Conservation (phyloP, 2,113 vertebrate species). For the Cyprinus carpio region DNA sequence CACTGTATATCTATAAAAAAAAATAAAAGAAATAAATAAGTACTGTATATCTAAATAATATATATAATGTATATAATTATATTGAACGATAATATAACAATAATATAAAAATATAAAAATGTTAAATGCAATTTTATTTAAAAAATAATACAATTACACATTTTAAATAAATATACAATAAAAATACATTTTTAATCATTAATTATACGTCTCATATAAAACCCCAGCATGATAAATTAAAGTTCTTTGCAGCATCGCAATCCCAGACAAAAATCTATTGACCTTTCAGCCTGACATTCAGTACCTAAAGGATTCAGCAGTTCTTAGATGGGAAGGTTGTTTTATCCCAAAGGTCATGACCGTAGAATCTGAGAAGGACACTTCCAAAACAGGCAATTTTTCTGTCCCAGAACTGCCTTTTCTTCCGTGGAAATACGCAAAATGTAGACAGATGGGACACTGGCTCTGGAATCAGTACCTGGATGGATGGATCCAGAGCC, state of each 20-base stretch:
- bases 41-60: too few relatives aligned
- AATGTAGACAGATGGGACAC: not conserved
- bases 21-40: too few relatives aligned
- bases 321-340: not conserved
- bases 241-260: not conserved
- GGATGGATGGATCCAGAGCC: not conserved
- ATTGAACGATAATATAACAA: too few relatives aligned
- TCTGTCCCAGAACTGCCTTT: not conserved
- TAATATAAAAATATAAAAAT: too few relatives aligned
- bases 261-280: not conserved
- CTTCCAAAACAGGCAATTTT: not conserved
- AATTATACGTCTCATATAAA: not conserved
- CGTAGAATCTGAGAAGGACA: not conserved
- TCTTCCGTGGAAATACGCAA: not conserved
- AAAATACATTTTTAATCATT: not conserved
- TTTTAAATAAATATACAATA: not conserved
- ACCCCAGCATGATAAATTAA: not conserved
- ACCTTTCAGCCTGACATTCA: not conserved
- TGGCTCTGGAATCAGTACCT: not conserved
- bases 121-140: too few relatives aligned
- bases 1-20: too few relatives aligned
- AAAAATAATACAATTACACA: too few relatives aligned
- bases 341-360: not conserved
- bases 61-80: too few relatives aligned
- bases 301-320: constrained; percentile 4